Base-by-base conservation (phyloP, 1,140 invertebrate species). In the Eurosta solidaginis region DNA sequence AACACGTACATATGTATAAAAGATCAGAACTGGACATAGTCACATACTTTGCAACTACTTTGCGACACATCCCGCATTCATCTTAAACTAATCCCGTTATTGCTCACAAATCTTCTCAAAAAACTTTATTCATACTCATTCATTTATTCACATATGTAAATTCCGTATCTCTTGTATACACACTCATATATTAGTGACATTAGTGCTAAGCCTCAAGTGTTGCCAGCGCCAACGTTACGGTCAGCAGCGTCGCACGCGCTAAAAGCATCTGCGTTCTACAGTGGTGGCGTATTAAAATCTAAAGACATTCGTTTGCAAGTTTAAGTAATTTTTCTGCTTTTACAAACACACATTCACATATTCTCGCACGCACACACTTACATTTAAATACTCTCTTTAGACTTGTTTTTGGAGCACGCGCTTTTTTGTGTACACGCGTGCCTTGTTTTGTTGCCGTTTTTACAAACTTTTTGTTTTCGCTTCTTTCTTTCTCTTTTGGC, bases 401-500 rank as follows among this genome's bases (percentile, higher is more conserved):
- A 54, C 50, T 54, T 54, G 50, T 54, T 54, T 54, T 27, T 54
- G 22, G 12, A 54, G 27, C 14, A 25, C 12, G 27, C 25, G 50
- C 50, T 54, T 54, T 25, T 54, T 54, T 54, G 50, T 54, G 50
- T 20, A 25, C 29, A 73, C 63, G 36, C 63, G 44, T 42, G 36
- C 22, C 45, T 74, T 44, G 73, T 47, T 5, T 74, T 42, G 17
- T 4, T 45, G 27, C 20, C 20, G 27, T 27, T 74, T 74, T 74
- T 17, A 10, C n/a, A 27, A 9, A 45, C 7, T 17, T 45, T 45
- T 45, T 45, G 7, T 45, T 52, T 78, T 78, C 73, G 42, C 44
- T 0, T 78, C 27, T 49, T 80, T 27, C 22, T 52, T 33, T 29
- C 27, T 47, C 47, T 78, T 76, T 73, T 73, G n/a, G 78, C 82